Evolutionary conservation across 2,113 vertebrate species (phyloP).

Genomic region (Holacanthus passer): DNA sequence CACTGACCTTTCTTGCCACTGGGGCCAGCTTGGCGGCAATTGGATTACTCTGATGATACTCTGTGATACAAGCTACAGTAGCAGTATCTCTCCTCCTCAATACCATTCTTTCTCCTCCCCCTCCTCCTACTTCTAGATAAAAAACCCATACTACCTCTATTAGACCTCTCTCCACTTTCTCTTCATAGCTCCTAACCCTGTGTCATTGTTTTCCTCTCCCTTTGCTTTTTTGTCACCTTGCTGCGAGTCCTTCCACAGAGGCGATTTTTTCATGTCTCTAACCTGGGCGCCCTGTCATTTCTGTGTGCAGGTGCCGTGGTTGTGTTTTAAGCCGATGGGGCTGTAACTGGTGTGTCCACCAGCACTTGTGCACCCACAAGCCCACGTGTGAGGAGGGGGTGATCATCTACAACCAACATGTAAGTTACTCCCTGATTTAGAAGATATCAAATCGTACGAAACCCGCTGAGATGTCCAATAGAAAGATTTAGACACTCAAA

Average conservation of each 20-base stretch:
- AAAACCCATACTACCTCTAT: not conserved
- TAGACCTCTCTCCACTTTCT: not conserved
- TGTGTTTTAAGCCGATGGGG: slow-evolving; percentile 95
- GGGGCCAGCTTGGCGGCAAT: slow-evolving; percentile 23
- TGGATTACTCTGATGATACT: slow-evolving; percentile 32
- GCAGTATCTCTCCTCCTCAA: not conserved
- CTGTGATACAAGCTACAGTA: not conserved
- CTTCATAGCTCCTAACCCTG: not conserved
- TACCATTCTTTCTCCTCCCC: not conserved
- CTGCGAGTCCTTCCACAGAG: not conserved
- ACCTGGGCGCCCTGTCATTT: not conserved
- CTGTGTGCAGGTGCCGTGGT: slow-evolving; percentile 88
- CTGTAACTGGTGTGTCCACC: slow-evolving; percentile 97
- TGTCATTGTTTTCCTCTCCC: not conserved
- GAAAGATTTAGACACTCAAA: not conserved
- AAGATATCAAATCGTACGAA: not conserved
- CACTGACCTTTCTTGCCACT: slow-evolving; percentile 38
- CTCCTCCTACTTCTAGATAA: not conserved
- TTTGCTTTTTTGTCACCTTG: not conserved
- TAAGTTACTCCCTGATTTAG: slow-evolving; percentile 76
- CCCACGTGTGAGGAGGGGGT: slow-evolving; percentile 89
- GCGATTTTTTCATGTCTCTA: not conserved
- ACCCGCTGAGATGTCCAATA: not conserved
- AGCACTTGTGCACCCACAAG: slow-evolving; percentile 94
- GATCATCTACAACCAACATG: slow-evolving; percentile 93